These are phyloP conservation scores for Dynastes grantii DNA, from an alignment of 2,888 invertebrate genomes.

Conservation along the genomic window DNA sequence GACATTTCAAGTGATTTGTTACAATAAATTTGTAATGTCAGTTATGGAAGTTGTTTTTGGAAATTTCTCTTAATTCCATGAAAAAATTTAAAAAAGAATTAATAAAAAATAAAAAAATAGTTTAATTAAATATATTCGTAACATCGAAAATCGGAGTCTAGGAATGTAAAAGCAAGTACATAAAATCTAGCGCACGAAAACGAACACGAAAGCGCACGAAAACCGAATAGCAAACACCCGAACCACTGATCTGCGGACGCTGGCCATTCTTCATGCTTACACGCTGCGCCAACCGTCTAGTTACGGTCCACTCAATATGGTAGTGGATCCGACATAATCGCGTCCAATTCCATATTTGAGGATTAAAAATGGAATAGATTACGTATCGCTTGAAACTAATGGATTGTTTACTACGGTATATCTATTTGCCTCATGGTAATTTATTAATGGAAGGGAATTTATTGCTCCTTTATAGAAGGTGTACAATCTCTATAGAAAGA, in stretches of 20 bases:
- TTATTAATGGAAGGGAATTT: slow-evolving; percentile 37
- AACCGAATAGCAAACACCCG: not conserved
- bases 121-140: no score
- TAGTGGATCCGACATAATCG: slow-evolving; percentile 26
- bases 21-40: no score
- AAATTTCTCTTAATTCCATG: no score
- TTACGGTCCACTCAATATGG: slow-evolving; percentile 26
- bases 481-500: not conserved
- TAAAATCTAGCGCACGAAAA: not conserved
- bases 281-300: slow-evolving; percentile 16
- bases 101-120: no score
- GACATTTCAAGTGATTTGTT: no score
- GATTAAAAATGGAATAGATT: slow-evolving; percentile 41
- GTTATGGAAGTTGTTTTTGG: no score
- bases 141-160: no score
- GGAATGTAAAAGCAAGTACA: no score
- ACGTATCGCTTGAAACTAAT: slow-evolving; percentile 28
- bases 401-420: slow-evolving; percentile 34
- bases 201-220: not conserved
- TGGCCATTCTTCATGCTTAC: slow-evolving; percentile 29
- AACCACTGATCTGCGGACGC: not conserved
- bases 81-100: no score
- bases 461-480: not conserved
- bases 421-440: slow-evolving; percentile 35
- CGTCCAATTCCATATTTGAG: slow-evolving; percentile 38